Conservation (phyloP, 1,140 invertebrate genomes). For the Leguminivora glycinivorella region DNA sequence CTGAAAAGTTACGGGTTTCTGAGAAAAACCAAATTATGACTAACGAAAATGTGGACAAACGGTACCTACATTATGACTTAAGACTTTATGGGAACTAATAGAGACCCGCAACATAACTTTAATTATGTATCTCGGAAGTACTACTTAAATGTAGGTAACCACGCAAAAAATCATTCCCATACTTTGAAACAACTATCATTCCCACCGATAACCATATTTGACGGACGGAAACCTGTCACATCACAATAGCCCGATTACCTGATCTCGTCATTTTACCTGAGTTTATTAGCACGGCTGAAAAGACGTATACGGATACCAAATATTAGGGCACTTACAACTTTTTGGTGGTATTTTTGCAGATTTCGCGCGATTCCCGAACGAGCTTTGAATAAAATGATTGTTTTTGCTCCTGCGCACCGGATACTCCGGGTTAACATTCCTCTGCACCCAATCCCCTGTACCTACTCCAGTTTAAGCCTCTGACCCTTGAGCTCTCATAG, state of each 20-base stretch:
- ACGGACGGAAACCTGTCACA: conserved; percentile 10
- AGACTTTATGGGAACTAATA: no score
- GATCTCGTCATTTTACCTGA: conserved; percentile 18
- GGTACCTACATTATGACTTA: no score
- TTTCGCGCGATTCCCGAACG: conserved; percentile 47
- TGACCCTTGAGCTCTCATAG: not conserved
- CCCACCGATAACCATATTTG: not conserved
- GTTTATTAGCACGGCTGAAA: not conserved
- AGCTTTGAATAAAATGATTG: conserved; percentile 66
- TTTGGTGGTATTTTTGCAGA: not conserved
- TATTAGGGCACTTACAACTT: not conserved
- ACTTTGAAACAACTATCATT: not conserved
- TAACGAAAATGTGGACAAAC: no score
- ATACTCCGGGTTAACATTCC: conserved; percentile 44
- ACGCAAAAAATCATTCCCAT: no score
- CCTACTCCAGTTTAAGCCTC: not conserved
- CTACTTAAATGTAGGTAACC: no score
- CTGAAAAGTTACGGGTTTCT: no score
- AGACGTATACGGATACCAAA: not conserved
- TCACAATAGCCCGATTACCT: conserved; percentile 23
- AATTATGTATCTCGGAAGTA: no score
- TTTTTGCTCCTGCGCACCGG: conserved; percentile 73
- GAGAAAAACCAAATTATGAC: no score
- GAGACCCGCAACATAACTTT: no score
- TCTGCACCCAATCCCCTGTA: not conserved